Evolutionary conservation across 2,113 vertebrate species (phyloP), one percentile per base, ranked within the genome.

Genomic region (Columba janthina): DNA sequence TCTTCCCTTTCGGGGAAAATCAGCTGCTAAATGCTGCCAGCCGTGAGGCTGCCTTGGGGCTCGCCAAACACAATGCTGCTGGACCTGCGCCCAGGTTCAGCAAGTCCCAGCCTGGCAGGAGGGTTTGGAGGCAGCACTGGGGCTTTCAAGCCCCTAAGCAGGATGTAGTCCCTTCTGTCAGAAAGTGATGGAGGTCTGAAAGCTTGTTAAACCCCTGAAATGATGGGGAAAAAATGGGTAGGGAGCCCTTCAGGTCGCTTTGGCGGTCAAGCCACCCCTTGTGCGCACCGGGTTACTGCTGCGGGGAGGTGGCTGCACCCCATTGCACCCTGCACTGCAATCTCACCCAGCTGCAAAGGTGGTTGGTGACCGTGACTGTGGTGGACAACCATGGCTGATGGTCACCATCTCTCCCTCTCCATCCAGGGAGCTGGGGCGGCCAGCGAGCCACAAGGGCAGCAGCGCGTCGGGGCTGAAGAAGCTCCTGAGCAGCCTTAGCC

Each of bases 401-500:
- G 42, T 21, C 42, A 4, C 19, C 6, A 0, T 6, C 8, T 44
- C 42, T 44, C 15, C 57, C 26, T 64, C 78, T 83, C 44, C 58
- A 5, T 3, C 0, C 87, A 92, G 89, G 87, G 93, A 87, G 84
- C 51, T 1, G 1, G 82, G 51, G 4, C 36, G 1, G 54, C 44
- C 95, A 0, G 20, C 11, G 8, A 89, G 89, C 66, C 77, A 50
- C 79, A 97, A 97, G 92, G 95, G 93, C 64, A 95, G 94, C 66
- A 58, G 95, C 1, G 11, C 95, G 36, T 97, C 97, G 10, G 98
- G 98, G 60, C 97, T 99, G 89, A 98, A 97, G 34, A 98, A 97
- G 79, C 97, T 99, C n/a, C 98, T 99, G 93, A 97, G 97, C 7
- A 97, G 97, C 60, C 95, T 99, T 91, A 97, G 97, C 48, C 98